Conservation (phyloP, 2,113 vertebrate genomes). For the Colaptes auratus region DNA sequence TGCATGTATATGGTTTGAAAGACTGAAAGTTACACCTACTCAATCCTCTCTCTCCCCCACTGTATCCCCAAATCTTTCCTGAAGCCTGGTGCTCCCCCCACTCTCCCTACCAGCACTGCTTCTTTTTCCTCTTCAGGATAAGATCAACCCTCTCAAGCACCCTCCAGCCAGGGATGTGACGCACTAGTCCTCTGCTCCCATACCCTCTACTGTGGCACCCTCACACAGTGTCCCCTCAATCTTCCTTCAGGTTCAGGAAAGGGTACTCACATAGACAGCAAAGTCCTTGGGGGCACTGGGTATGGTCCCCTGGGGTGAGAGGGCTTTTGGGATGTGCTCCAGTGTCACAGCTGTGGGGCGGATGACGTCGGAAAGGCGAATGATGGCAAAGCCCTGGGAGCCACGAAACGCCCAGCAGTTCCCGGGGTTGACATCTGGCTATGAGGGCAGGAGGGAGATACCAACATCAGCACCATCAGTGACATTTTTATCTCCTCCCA, state of each 20-base stretch:
- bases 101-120: not conserved
- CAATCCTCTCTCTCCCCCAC: not conserved
- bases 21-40: not conserved
- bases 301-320: constrained; percentile 86
- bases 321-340: constrained; percentile 88
- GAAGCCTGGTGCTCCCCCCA: accelerated
- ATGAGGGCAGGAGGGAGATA: not conserved
- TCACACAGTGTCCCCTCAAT: accelerated
- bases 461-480: not conserved
- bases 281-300: constrained; percentile 93
- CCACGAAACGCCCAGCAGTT: constrained; percentile 96
- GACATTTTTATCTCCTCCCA: accelerated
- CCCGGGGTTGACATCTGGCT: constrained; percentile 90
- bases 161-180: not conserved
- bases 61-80: not conserved
- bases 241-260: accelerated
- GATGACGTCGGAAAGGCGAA: constrained; percentile 86
- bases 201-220: accelerated
- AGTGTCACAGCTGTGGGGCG: constrained; percentile 86
- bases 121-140: not conserved
- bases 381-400: constrained; percentile 86
- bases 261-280: constrained; percentile 87
- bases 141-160: not conserved
- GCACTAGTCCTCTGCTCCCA: not conserved
- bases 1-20: not conserved